Conservation (phyloP, 2,797 vertebrate species). For the Smutsia temminckii region DNA sequence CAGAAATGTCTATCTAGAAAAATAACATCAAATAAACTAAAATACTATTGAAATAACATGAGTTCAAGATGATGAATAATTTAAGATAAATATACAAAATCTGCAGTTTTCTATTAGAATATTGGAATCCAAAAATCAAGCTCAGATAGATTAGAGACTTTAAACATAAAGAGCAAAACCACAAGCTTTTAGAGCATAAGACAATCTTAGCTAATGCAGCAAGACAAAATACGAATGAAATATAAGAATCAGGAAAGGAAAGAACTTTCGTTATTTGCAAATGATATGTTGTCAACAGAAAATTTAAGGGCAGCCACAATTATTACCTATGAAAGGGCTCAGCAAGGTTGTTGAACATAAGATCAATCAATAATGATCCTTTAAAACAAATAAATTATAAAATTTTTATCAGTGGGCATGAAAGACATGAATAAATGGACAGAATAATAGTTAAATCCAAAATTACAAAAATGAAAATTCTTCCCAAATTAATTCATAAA, state of each 20-base stretch:
- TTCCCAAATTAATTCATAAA: not conserved
- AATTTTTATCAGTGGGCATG: not conserved
- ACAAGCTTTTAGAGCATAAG: not conserved
- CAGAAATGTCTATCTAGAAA: not conserved
- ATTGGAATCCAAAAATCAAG: not conserved
- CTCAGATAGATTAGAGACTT: not conserved
- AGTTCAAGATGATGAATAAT: not conserved
- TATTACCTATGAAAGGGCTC: not conserved
- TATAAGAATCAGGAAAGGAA: not conserved
- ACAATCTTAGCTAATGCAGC: not conserved
- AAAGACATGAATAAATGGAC: not conserved
- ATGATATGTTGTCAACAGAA: not conserved
- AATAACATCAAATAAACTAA: not conserved
- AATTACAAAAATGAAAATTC: not conserved
- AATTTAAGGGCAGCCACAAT: not conserved
- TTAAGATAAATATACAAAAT: not conserved
- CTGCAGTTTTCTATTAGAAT: not conserved
- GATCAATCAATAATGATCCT: not conserved
- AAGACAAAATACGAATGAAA: not conserved
- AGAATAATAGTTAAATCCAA: not conserved
- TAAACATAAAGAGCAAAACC: not conserved
- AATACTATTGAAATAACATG: not conserved
- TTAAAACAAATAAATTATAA: constrained; percentile 7
- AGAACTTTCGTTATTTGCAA: not conserved
- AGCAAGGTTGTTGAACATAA: not conserved